These are phyloP conservation scores for Phymanthus crucifer DNA, from an alignment of 92 coral and sea anemone species.

Conservation along the genomic window DNA sequence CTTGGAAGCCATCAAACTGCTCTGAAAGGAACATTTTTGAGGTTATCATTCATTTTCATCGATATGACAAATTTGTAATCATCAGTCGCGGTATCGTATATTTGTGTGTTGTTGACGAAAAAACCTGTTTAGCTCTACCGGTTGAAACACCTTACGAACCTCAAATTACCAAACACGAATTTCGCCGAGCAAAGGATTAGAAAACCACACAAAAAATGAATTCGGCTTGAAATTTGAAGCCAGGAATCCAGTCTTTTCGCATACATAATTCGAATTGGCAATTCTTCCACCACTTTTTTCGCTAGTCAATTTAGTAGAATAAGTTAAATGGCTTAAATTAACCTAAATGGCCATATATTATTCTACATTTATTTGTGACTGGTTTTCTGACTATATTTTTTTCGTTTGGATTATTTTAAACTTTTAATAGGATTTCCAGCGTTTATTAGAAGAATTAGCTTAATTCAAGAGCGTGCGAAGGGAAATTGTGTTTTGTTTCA, in stretches of 20 bases:
- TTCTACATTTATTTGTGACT: constrained; percentile 5
- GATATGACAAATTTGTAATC: constrained; percentile 41
- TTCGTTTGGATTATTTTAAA: background rate
- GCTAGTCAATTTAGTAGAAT: constrained; percentile 5
- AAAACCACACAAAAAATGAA: constrained; percentile 23
- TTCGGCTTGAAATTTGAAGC: background rate
- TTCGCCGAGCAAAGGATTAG: constrained; percentile 8
- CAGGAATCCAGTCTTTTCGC: background rate
- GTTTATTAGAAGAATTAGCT: constrained; percentile 3
- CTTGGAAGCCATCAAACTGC: constrained; percentile 19
- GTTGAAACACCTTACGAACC: constrained; percentile 48
- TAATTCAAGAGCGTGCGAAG: background rate
- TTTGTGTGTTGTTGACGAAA: constrained; percentile 29
- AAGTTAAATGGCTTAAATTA: constrained; percentile 10
- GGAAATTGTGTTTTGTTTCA: background rate
- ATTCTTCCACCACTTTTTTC: background rate
- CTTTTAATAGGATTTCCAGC: constrained; percentile 3
- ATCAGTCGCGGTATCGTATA: constrained; percentile 18
- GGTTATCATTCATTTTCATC: constrained; percentile 35
- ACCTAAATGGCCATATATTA: constrained; percentile 1
- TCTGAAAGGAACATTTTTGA: constrained; percentile 17
- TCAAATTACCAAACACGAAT: constrained; percentile 45
- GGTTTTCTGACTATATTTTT: background rate
- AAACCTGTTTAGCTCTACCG: constrained; percentile 24
- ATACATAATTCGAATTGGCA: constrained; percentile 20